Conservation (phyloP, 2,113 vertebrate species). For the Alectura lathami region DNA sequence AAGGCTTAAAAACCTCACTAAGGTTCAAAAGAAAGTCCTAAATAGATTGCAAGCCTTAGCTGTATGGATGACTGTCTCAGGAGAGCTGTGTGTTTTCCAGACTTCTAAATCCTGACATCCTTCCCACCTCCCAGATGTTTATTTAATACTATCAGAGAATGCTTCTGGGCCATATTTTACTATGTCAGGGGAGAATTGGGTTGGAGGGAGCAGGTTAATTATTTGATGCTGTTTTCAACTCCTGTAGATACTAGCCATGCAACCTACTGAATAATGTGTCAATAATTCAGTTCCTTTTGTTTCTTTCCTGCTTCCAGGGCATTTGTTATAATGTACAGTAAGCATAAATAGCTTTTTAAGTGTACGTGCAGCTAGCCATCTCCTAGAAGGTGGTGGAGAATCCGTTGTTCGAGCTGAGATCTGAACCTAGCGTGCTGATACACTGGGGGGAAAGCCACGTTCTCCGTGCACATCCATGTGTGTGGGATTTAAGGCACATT, state of each 20-base stretch:
- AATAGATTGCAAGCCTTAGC: constrained; percentile 43
- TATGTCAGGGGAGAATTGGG: neutral
- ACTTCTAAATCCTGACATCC: neutral
- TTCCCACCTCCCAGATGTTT: neutral
- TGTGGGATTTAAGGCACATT: too few relatives aligned
- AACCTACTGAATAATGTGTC: neutral
- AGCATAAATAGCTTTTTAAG: neutral
- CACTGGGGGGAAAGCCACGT: accelerated
- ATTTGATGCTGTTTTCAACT: accelerated
- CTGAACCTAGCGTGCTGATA: accelerated
- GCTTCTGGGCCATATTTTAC: neutral
- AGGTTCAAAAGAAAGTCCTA: constrained; percentile 40
- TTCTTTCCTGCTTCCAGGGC: neutral
- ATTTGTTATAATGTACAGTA: neutral
- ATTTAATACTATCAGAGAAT: neutral
- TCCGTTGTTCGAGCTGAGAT: neutral
- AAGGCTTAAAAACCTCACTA: constrained; percentile 41
- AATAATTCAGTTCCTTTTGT: neutral
- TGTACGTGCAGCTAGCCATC: neutral
- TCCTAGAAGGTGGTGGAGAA: neutral
- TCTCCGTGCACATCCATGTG: neutral
- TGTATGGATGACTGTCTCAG: neutral
- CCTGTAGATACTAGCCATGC: accelerated
- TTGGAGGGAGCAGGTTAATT: neutral
- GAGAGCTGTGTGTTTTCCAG: neutral